Evolutionary conservation across 2,113 vertebrate species (phyloP).

Genomic region (Ornithorhynchus anatinus): DNA sequence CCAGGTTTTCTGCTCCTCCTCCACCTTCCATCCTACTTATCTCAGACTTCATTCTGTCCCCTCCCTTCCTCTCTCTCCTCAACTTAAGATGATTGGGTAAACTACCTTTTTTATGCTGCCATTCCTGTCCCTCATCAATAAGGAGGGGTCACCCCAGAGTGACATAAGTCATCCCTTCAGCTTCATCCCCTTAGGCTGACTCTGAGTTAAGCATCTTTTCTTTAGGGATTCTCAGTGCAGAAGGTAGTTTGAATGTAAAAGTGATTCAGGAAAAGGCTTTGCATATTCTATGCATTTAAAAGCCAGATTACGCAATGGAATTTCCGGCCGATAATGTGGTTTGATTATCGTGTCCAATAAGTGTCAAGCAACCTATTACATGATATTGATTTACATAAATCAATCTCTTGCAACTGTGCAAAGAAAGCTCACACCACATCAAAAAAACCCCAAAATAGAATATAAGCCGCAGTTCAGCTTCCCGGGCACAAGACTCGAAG

Average conservation of each 20-base stretch:
- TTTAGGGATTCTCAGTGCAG: neutral
- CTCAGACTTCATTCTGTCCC: neutral
- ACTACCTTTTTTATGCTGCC: neutral
- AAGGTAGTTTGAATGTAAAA: neutral
- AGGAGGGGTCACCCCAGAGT: neutral
- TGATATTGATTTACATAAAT: constrained; percentile 40
- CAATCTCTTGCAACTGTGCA: constrained; percentile 8
- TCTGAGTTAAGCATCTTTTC: neutral
- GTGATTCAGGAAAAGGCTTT: neutral
- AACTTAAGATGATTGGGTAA: neutral
- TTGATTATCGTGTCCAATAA: constrained; percentile 34
- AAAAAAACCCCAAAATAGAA: constrained; percentile 2
- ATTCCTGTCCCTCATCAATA: neutral
- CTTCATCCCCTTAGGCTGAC: neutral
- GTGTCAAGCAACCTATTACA: constrained; percentile 27
- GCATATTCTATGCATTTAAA: constrained; percentile 6
- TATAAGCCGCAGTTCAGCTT: constrained; percentile 15
- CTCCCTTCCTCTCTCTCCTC: neutral
- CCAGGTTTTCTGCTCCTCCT: too few relatives aligned
- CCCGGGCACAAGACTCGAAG: neutral
- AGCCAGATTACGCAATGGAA: neutral
- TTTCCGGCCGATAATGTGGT: neutral
- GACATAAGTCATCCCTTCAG: neutral
- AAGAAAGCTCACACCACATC: constrained; percentile 1
- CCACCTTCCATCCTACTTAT: neutral